These are phyloP conservation scores for Atta colombica DNA, from an alignment of 1,140 invertebrate genomes.

Conservation along the genomic window DNA sequence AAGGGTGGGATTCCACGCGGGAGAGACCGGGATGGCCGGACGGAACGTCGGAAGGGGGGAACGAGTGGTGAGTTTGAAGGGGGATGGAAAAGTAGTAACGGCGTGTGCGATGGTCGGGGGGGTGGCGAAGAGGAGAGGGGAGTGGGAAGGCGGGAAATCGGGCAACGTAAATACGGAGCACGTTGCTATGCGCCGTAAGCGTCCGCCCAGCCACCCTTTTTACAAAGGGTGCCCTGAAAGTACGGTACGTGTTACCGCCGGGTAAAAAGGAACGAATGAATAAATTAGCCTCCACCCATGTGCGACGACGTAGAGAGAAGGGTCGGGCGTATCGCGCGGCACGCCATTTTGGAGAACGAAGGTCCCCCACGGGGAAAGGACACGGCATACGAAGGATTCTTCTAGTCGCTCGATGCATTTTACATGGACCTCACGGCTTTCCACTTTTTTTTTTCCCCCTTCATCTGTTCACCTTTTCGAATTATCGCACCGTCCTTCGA, in stretches of 20 bases:
- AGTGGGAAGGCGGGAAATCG: slow-evolving; percentile 78
- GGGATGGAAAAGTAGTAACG: slow-evolving; percentile 63
- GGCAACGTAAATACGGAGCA: slow-evolving; percentile 84
- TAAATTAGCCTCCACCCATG: slow-evolving; percentile 82
- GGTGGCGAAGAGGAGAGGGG: slow-evolving; percentile 22
- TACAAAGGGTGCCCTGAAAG: slow-evolving; percentile 84
- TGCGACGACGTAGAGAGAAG: slow-evolving; percentile 73
- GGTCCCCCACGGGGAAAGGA: slow-evolving; percentile 59
- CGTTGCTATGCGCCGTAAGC: slow-evolving; percentile 83
- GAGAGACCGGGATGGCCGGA: slow-evolving; percentile 55
- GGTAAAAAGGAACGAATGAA: slow-evolving; percentile 85
- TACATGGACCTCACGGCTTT: slow-evolving; percentile 64
- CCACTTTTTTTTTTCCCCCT: slow-evolving; percentile 22
- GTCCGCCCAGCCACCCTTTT: slow-evolving; percentile 79
- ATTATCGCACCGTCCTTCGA: slow-evolving; percentile 46
- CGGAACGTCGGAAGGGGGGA: slow-evolving; percentile 60
- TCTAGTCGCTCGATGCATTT: slow-evolving; percentile 69
- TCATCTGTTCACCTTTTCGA: slow-evolving; percentile 43
- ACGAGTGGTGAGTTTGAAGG: slow-evolving; percentile 58
- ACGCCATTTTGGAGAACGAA: slow-evolving; percentile 85
- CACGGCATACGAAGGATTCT: slow-evolving; percentile 68
- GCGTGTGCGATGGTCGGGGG: slow-evolving; percentile 35
- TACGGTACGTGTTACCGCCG: slow-evolving; percentile 80
- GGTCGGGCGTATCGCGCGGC: slow-evolving; percentile 71
- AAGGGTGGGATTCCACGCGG: slow-evolving; percentile 56